phyloP scores from a whole-genome alignment of 2,888 invertebrate species.

The Dryomyza anilis region DNA sequence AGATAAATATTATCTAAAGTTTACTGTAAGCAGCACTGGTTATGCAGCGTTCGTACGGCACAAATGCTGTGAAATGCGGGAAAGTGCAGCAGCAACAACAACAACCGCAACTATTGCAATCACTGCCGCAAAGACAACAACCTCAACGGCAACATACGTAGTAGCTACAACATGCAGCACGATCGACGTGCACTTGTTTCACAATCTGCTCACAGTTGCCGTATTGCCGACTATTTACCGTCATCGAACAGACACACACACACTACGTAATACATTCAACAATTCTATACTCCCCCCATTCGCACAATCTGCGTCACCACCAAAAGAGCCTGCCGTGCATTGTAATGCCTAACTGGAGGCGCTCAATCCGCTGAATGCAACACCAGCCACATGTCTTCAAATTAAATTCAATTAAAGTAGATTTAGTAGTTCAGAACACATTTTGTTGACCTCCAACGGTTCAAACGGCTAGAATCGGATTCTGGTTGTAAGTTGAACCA shows the following conservation, averaged over 20 bases:
- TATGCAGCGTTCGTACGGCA: too few species aligned
- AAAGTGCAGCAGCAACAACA: slow-evolving; percentile 10
- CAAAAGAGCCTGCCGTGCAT: not conserved
- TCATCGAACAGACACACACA: not conserved
- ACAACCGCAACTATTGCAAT: not conserved
- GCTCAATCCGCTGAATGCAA: too few species aligned
- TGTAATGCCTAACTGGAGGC: too few species aligned
- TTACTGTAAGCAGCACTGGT: too few species aligned
- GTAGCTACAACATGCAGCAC: not conserved
- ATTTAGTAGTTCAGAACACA: too few species aligned
- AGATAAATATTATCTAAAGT: too few species aligned
- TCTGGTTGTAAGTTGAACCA: too few species aligned
- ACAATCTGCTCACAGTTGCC: slow-evolving; percentile 25
- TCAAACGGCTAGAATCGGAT: too few species aligned
- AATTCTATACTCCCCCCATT: too few species aligned
- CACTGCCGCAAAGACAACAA: not conserved
- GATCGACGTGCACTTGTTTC: slow-evolving; percentile 21
- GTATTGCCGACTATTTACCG: slow-evolving; percentile 5
- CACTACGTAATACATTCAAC: not conserved
- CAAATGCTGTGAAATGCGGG: slow-evolving; percentile 14
- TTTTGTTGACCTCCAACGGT: too few species aligned
- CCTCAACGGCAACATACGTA: not conserved
- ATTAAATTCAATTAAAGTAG: not conserved
- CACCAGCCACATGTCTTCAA: not conserved
- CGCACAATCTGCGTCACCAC: not conserved